Conservation (phyloP, 2,888 invertebrate genomes). For the Microctonus aethiopoides region DNA sequence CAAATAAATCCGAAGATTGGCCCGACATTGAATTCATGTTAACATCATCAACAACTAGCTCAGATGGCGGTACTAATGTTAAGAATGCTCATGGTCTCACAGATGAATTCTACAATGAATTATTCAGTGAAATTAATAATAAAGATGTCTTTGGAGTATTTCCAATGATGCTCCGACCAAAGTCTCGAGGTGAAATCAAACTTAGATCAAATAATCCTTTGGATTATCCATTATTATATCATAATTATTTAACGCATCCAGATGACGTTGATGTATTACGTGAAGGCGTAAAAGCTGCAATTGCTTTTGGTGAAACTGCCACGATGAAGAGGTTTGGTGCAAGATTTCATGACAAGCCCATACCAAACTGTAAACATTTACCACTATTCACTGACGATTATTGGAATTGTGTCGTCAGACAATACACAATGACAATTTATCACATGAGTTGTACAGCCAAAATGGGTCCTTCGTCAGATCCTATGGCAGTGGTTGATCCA, state of each 20-base stretch:
- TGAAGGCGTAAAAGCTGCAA: slow-evolving; percentile 87
- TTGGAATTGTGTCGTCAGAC: slow-evolving; percentile 85
- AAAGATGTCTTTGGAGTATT: slow-evolving; percentile 84
- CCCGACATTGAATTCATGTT: slow-evolving; percentile 93
- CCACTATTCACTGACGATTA: slow-evolving; percentile 84
- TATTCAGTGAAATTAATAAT: slow-evolving; percentile 78
- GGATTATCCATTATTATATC: slow-evolving; percentile 87
- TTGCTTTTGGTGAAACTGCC: slow-evolving; percentile 83
- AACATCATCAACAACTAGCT: slow-evolving; percentile 83
- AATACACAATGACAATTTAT: slow-evolving; percentile 89
- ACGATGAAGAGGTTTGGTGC: slow-evolving; percentile 85
- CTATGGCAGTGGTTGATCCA: slow-evolving; percentile 85
- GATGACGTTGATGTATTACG: slow-evolving; percentile 85
- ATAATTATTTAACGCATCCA: slow-evolving; percentile 90
- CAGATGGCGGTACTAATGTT: slow-evolving; percentile 86
- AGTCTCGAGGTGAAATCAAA: slow-evolving; percentile 84
- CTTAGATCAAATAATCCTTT: slow-evolving; percentile 74
- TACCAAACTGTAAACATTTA: slow-evolving; percentile 86
- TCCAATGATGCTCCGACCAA: slow-evolving; percentile 90
- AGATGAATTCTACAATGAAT: slow-evolving; percentile 83
- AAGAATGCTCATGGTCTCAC: slow-evolving; percentile 84
- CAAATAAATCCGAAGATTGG: slow-evolving; percentile 88
- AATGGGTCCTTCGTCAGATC: slow-evolving; percentile 84
- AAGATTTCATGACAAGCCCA: slow-evolving; percentile 77
- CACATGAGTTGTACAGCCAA: slow-evolving; percentile 87